phyloP scores from a whole-genome alignment of 2,888 invertebrate species.

The Pegoplata infirma region DNA sequence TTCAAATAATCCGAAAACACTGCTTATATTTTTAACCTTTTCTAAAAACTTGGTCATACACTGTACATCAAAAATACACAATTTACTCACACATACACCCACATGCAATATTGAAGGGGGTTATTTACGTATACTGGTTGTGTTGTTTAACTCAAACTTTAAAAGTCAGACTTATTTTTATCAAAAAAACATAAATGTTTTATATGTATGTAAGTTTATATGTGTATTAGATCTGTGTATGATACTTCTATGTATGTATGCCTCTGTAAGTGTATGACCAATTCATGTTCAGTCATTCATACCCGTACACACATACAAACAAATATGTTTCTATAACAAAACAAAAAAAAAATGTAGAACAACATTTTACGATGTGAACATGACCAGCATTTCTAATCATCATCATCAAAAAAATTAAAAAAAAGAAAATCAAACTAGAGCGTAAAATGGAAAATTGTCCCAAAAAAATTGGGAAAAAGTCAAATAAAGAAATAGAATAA shows the following conservation, averaged over 20 bases:
- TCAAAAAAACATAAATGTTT: conserved; percentile 12
- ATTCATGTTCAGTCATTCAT: conserved; percentile 56
- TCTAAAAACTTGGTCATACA: too few species aligned
- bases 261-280: conserved; percentile 33
- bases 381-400: conserved; percentile 61
- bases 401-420: conserved; percentile 28
- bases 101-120: not conserved
- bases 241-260: not conserved
- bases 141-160: conserved; percentile 16
- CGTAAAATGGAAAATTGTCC: conserved; percentile 42
- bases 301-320: conserved; percentile 15
- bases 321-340: not conserved
- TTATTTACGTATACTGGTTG: not conserved
- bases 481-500: conserved; percentile 30
- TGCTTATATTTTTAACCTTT: too few species aligned
- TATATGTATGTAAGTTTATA: not conserved
- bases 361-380: conserved; percentile 59
- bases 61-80: too few species aligned
- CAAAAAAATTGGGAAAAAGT: not conserved
- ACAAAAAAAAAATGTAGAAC: conserved; percentile 26
- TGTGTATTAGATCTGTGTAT: not conserved
- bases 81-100: too few species aligned
- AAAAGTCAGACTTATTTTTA: conserved; percentile 31
- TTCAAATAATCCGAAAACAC: too few species aligned
- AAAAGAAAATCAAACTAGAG: conserved; percentile 37